These are phyloP conservation scores for Poeciliopsis prolifica DNA, from an alignment of 2,113 vertebrate genomes.

Conservation along the genomic window DNA sequence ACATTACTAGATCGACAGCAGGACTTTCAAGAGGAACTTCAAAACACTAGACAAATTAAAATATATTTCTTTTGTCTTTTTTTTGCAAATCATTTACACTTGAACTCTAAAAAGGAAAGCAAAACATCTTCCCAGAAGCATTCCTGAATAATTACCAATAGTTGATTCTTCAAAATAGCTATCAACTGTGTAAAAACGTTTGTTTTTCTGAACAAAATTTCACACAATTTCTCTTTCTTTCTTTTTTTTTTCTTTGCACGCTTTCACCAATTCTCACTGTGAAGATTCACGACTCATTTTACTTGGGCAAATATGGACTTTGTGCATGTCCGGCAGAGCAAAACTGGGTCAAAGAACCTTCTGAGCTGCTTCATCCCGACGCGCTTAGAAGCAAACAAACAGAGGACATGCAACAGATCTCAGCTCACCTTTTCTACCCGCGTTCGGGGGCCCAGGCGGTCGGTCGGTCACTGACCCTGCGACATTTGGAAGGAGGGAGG, in stretches of 20 bases:
- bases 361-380: slow-evolving; percentile 13
- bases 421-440: slow-evolving; percentile 97
- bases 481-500: slow-evolving; percentile 21
- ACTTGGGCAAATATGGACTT: slow-evolving; percentile 54
- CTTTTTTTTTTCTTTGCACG: not conserved
- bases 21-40: not conserved
- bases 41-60: not conserved
- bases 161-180: not conserved
- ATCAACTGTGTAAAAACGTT: too few relatives aligned
- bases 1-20: not conserved
- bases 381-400: slow-evolving; percentile 11
- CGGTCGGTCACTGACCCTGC: slow-evolving; percentile 97
- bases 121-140: not conserved
- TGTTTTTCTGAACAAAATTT: not conserved
- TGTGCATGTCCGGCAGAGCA: slow-evolving; percentile 23
- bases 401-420: slow-evolving; percentile 75
- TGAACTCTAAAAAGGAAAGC: not conserved
- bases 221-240: not conserved
- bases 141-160: not conserved
- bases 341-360: slow-evolving; percentile 39
- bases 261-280: not conserved
- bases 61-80: not conserved
- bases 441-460: slow-evolving; percentile 89
- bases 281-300: not conserved
- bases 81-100: not conserved